Percentiles rank a stretch among this genome's conserved stretches.
Evolutionary conservation across 1,140 invertebrate species (phyloP).

Genomic region (Solenopsis invicta): DNA sequence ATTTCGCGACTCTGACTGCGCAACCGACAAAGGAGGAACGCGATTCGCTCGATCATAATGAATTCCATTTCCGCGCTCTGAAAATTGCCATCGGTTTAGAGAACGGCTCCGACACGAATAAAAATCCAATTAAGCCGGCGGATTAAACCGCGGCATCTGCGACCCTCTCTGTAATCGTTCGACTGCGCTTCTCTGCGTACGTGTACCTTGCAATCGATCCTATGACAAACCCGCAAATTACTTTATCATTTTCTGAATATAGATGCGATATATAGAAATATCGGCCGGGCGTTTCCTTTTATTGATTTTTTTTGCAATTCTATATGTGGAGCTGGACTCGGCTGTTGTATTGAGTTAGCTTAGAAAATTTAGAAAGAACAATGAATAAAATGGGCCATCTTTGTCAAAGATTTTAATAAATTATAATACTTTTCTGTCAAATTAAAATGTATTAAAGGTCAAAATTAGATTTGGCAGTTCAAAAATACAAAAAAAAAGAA

Average conservation of each 20-base stretch:
- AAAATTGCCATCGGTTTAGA: constrained; percentile 57
- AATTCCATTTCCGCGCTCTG: constrained; percentile 34
- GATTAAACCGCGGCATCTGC: constrained; percentile 51
- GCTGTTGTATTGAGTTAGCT: too few species aligned
- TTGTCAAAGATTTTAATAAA: too few species aligned
- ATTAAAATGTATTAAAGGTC: too few species aligned
- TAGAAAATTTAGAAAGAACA: too few species aligned
- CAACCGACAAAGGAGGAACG: not conserved
- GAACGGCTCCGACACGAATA: constrained; percentile 30
- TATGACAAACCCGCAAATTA: not conserved
- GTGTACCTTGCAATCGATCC: not conserved
- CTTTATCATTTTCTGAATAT: constrained; percentile 15
- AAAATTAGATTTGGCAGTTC: too few species aligned
- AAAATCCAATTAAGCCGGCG: constrained; percentile 60
- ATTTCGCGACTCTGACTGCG: not conserved
- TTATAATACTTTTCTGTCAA: too few species aligned
- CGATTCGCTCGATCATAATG: constrained; percentile 43
- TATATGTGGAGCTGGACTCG: not conserved
- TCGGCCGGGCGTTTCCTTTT: not conserved
- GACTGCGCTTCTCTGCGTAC: not conserved
- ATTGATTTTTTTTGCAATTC: not conserved
- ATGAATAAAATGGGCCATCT: too few species aligned
- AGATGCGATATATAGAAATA: not conserved
- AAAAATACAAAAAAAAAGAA: too few species aligned
- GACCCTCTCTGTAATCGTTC: constrained; percentile 37